Base-by-base conservation (phyloP, 2,797 vertebrate genomes). In the Discoglossus pictus region DNA sequence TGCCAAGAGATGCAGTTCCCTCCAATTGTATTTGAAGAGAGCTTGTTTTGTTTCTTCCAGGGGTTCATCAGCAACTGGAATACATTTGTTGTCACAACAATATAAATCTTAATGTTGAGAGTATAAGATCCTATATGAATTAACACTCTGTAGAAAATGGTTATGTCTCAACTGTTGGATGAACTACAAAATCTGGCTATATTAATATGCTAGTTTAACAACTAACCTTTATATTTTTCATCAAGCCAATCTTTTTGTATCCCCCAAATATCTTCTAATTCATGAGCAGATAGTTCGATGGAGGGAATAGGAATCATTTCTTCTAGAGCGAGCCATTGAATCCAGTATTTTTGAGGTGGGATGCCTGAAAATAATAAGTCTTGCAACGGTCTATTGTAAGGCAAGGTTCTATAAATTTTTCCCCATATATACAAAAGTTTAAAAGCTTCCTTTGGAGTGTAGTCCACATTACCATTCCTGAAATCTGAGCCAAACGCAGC, bases 351-450 rank as follows among this genome's bases (percentile, higher is more conserved):
- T 21, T 66, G 72, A 0, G 83, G 73, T 0, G 15, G 59, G 2
- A 47, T 23, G 52, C 76, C 72, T 10, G 80, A 74, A 6, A 83
- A 87, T 51, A 87, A 78, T 65, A 84, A 71, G 54, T 78, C 76
- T 70, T 85, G 80, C 53, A 88, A 79, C 3, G 76, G 74, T 6
- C 77, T 78, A 70, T 78, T 87, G 44, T 77, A 69, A 63, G 82
- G 71, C 43, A 86, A 47, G 63, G 74, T 83, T 48, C 58, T 59
- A 66, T 74, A 82, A 35, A 82, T 74, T 4, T 65, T 75, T 38
- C 68, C 76, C 77, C 76, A 76, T 68, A 76, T 76, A 18, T 78
- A 77, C 1, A 63, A 40, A 25, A 83, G 75, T 20, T 85, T 80
- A 70, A 84, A 89, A 54, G 78, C 74, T 20, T 76, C 2, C 6